Base-by-base conservation (phyloP, 1,140 invertebrate genomes). In the Ephestia elutella region DNA sequence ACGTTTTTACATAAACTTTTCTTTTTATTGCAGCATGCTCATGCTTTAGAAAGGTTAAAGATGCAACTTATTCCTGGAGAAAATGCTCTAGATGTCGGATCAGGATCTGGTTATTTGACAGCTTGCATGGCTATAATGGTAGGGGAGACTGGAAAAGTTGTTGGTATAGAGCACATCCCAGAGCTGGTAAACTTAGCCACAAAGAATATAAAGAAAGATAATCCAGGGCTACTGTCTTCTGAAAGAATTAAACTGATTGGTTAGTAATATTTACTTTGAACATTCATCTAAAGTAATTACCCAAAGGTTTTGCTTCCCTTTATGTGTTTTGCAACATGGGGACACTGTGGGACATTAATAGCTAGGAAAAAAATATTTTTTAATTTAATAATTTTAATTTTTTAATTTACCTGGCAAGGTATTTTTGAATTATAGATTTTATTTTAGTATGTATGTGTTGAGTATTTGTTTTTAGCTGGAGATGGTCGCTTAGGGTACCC, bases 131-230 rank as follows among this genome's bases (percentile, higher is more conserved):
- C 94, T 28, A 82, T 94, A 0, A 95, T 98, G 95, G 91, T 97
- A 55, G 95, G 95, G 28, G 87, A 92, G 49, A 92, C 89, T 62
- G 97, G 97, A 25, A 79, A 76, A 64, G 89, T 91, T 11, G 90
- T 99, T 64, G 98, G 97, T 13, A 96, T 99, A 66, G 98, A 99
- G 80, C 97, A 99, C 86, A 97, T 99, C 71, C 90, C 93, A 25
- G 93, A 97, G 80, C 89, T 99, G 61, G 93, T 97, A 7, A 87
- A 93, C 60, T 82, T 92, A 62, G 95, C 96, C 8, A 90, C 90
- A 28, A 86, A 90, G 69, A 98, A 98, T 86, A 93, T 99, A 21
- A 90, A 93, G 57, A 92, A 91, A 67, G 95, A 96, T 76, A 92
- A 95, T 71, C 89, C 92, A 17, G 87, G 92, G 57, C 89, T 97